Base-by-base conservation (phyloP, 2,113 vertebrate genomes). In the Dissostichus mawsoni region DNA sequence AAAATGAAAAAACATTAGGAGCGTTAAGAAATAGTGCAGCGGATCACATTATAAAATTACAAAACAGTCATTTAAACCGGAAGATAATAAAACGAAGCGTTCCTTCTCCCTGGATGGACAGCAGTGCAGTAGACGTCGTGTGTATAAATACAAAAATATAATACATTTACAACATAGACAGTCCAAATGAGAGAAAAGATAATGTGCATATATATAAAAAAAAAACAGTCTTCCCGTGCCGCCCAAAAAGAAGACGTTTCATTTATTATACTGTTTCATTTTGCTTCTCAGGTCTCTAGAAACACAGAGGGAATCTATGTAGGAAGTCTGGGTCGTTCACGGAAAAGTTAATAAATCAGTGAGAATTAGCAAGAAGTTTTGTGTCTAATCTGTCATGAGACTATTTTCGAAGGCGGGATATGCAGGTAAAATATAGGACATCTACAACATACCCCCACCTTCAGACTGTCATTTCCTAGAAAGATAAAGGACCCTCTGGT, bases 301-400 rank as follows among this genome's bases (percentile, higher is more conserved):
- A 58, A 48, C 33, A 44, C 61, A 52, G 47, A 12, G 41, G 23
- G 62, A 74, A 52, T 16, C 50, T 11, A 14, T 20, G 20, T 45
- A 16, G 17, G 8, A 17, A 17, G 9, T 18, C 33, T 23, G 29
- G 41, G 33, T 33, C 33, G 69, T 45, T 67, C 25, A 62, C n/a
- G 52, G 11, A 56, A 67, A 63, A 18, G 10, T 29, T 62, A 55
- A 73, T 78, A 33, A 76, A 84, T 78, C 58, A 73, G 48, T 65
- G 20, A 4, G n/a, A n/a, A 55, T 17, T 55, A n/a, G 67, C 53
- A 17, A 45, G 18, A 71, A 23, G 14, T 56, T 36, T 41, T 17
- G 23, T 25, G 41, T 64, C 61, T 55, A 18, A 29, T 62, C 64
- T 61, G 55, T 45, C 59, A 29, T 11, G 61, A 64, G 78, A 45